Evolutionary conservation across 1,140 invertebrate species (phyloP).

Genomic region (Scaptomyza graminum): DNA sequence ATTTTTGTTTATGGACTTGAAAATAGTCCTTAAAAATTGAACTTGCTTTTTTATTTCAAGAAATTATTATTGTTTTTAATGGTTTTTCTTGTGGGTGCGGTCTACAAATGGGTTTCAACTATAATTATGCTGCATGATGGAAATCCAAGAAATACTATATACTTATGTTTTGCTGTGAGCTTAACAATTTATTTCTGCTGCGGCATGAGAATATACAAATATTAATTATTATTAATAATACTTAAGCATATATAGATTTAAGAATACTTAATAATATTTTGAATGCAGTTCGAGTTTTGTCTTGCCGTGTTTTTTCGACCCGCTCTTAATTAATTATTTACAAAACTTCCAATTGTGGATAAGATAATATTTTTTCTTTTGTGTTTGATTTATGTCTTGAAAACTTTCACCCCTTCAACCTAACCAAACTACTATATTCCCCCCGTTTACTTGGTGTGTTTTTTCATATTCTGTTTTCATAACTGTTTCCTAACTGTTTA

Average conservation of each 20-base stretch:
- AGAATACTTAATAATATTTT: slow-evolving; percentile 19
- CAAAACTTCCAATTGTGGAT: slow-evolving; percentile 20
- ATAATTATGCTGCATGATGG: slow-evolving; percentile 43
- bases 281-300: slow-evolving; percentile 51
- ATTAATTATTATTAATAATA: not conserved
- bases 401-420: slow-evolving; percentile 37
- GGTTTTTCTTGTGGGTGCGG: not conserved
- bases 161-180: slow-evolving; percentile 8
- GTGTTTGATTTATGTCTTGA: slow-evolving; percentile 15
- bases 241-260: slow-evolving; percentile 10
- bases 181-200: slow-evolving; percentile 22
- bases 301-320: slow-evolving; percentile 55
- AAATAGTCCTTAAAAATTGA: too few relatives aligned
- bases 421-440: slow-evolving; percentile 13
- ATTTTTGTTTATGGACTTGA: too few relatives aligned
- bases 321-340: slow-evolving; percentile 29
- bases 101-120: not conserved
- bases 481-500: slow-evolving; percentile 56
- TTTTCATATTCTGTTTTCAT: slow-evolving; percentile 36
- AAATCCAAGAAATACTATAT: slow-evolving; percentile 22
- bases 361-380: slow-evolving; percentile 11
- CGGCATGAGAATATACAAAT: slow-evolving; percentile 49
- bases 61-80: slow-evolving; percentile 2
- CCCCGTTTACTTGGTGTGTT: slow-evolving; percentile 49
- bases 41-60: too few relatives aligned